A percentile compares a stretch with the other conserved stretches of the same genome.
These are phyloP conservation scores for Naso thynnoides DNA, from an alignment of 2,797 vertebrate species.

Conservation along the genomic window DNA sequence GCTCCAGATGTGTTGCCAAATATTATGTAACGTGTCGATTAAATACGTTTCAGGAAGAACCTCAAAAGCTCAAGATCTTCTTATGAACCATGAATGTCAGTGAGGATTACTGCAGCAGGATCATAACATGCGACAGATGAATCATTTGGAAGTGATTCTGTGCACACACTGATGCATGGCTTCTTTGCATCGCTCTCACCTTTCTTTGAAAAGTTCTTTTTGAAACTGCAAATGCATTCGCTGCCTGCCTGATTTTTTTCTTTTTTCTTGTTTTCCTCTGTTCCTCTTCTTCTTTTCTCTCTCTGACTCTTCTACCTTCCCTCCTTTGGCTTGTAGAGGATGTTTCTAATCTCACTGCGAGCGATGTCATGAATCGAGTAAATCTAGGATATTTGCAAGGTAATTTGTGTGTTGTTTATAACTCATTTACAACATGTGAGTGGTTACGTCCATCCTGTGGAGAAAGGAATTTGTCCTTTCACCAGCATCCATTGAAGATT, in stretches of 20 bases:
- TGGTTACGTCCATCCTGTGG: slow-evolving; percentile 50
- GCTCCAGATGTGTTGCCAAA: slow-evolving; percentile 58
- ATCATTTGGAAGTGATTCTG: slow-evolving; percentile 73
- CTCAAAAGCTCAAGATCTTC: slow-evolving; percentile 52
- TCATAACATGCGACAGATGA: slow-evolving; percentile 37
- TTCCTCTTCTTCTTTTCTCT: slow-evolving; percentile 56
- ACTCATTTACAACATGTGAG: slow-evolving; percentile 57
- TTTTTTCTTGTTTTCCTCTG: slow-evolving; percentile 48
- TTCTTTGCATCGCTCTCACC: slow-evolving; percentile 66
- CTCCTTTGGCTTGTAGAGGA: slow-evolving; percentile 94
- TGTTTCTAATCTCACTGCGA: slow-evolving; percentile 99
- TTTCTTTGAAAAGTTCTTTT: slow-evolving; percentile 35
- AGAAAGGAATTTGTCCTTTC: slow-evolving; percentile 72
- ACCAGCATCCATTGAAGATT: slow-evolving; percentile 62
- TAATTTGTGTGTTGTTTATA: slow-evolving; percentile 84
- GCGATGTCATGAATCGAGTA: slow-evolving; percentile 99
- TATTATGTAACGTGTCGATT: slow-evolving; percentile 46
- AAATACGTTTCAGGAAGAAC: slow-evolving; percentile 64
- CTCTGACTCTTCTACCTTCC: slow-evolving; percentile 73
- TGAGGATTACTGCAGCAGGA: slow-evolving; percentile 53
- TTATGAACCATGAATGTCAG: slow-evolving; percentile 55
- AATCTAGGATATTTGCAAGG: slow-evolving; percentile 99
- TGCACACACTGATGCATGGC: slow-evolving; percentile 66
- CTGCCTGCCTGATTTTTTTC: slow-evolving; percentile 89
- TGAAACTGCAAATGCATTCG: slow-evolving; percentile 70